These are phyloP conservation scores for Drosophila paramelanica DNA, from an alignment of 2,888 invertebrate genomes.

Conservation along the genomic window DNA sequence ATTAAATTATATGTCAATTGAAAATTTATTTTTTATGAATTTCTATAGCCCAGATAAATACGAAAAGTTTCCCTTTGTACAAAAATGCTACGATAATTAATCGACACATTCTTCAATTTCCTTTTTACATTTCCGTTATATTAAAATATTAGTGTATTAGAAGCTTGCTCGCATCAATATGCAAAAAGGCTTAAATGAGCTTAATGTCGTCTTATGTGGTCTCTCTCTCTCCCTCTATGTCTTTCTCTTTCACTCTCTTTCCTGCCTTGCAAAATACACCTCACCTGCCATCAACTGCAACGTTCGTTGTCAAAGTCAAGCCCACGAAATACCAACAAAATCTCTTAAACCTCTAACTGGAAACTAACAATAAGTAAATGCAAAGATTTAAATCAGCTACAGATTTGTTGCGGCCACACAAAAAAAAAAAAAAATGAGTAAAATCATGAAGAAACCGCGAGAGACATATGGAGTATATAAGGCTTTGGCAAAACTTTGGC, in stretches of 20 bases:
- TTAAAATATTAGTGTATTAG: too few relatives aligned
- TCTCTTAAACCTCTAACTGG: slow-evolving; percentile 65
- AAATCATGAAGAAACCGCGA: slow-evolving; percentile 9
- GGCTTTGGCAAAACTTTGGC: slow-evolving; percentile 48
- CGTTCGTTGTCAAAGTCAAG: slow-evolving; percentile 64
- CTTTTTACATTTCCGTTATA: too few relatives aligned
- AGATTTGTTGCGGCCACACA: slow-evolving; percentile 61
- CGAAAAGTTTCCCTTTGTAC: too few relatives aligned
- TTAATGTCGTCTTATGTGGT: too few relatives aligned
- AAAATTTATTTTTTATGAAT: too few relatives aligned
- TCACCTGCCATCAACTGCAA: slow-evolving; percentile 48
- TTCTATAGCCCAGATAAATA: too few relatives aligned
- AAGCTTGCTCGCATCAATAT: too few relatives aligned
- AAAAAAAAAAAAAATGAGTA: slow-evolving; percentile 23
- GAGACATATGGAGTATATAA: slow-evolving; percentile 35
- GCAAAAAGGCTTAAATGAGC: too few relatives aligned
- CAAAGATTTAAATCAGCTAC: slow-evolving; percentile 72
- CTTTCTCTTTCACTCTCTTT: not conserved
- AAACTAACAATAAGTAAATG: slow-evolving; percentile 76
- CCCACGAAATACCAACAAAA: slow-evolving; percentile 58
- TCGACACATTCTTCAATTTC: not conserved
- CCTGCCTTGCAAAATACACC: slow-evolving; percentile 22
- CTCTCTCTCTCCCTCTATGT: not conserved
- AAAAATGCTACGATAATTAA: too few relatives aligned
- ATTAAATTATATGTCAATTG: too few relatives aligned